Conservation (phyloP, 2,113 vertebrate species). For the Thamnaconus septentrionalis region DNA sequence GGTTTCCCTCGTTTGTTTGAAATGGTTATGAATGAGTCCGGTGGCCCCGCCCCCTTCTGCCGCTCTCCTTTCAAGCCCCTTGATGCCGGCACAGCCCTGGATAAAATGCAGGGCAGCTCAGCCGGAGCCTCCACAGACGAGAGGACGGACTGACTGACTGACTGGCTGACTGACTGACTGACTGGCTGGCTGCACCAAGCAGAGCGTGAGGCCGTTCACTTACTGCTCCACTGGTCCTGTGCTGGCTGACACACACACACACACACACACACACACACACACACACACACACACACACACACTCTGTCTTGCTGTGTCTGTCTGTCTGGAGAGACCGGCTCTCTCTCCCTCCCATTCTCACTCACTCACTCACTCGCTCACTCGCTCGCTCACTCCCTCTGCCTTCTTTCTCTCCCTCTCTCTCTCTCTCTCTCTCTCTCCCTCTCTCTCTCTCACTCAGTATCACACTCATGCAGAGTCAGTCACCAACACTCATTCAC, state of each 20-base stretch:
- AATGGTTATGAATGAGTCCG: conserved; percentile 72
- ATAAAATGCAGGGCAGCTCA: conserved; percentile 73
- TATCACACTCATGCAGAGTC: conserved; percentile 44
- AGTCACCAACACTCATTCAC: conserved; percentile 68
- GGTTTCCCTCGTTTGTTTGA: conserved; percentile 52
- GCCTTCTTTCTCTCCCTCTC: conserved; percentile 30
- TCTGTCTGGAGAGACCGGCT: conserved; percentile 47
- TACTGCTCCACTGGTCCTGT: conserved; percentile 64
- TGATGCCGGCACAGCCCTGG: conserved; percentile 75
- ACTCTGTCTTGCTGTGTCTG: conserved; percentile 35
- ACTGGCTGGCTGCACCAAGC: conserved; percentile 66
- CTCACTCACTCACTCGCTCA: conserved; percentile 43
- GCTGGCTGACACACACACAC: conserved; percentile 58
- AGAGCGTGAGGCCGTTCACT: conserved; percentile 63
- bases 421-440: conserved; percentile 38
- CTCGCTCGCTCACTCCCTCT: conserved; percentile 36
- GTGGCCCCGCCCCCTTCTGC: conserved; percentile 52
- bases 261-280: not conserved
- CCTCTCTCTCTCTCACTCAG: conserved; percentile 22
- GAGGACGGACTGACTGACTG: conserved; percentile 61
- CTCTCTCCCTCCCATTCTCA: conserved; percentile 56
- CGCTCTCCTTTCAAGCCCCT: conserved; percentile 53
- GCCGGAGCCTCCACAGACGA: conserved; percentile 61
- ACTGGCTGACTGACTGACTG: conserved; percentile 61
- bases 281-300: not conserved